Evolutionary conservation across 2,797 vertebrate genomes (phyloP).

Genomic region (Aldrovandia affinis): DNA sequence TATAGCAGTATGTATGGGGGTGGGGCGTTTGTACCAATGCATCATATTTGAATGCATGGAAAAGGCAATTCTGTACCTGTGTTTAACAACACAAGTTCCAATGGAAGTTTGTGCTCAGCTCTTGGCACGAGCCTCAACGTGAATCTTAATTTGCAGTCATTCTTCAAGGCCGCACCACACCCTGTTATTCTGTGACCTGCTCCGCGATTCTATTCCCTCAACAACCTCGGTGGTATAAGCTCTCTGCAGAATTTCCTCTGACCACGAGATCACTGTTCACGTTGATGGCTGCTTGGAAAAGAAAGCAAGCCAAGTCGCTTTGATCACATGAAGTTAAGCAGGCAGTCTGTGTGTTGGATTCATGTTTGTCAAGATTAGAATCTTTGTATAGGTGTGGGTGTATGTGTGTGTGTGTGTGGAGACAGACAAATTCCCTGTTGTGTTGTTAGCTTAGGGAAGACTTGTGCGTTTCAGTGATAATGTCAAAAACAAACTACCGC

Average conservation of each 20-base stretch:
- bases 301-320: not conserved
- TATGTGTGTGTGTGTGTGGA: not conserved
- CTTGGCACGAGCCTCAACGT: not conserved
- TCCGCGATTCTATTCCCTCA: not conserved
- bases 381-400: constrained; percentile 6
- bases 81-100: not conserved
- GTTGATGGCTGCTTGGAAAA: constrained; percentile 14
- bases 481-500: constrained; percentile 29
- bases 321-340: not conserved
- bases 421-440: constrained; percentile 15
- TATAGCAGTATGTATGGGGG: not conserved
- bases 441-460: constrained; percentile 2
- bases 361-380: not conserved
- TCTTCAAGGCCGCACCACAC: not conserved
- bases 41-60: not conserved
- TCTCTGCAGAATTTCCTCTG: not conserved
- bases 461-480: constrained; percentile 5
- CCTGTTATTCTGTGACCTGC: constrained; percentile 4
- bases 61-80: not conserved
- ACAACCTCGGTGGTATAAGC: constrained; percentile 1
- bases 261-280: constrained; percentile 11
- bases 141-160: not conserved
- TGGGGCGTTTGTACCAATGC: too few relatives aligned
- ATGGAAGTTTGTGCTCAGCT: not conserved
- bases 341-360: not conserved